phyloP scores from a whole-genome alignment of 2,888 invertebrate species.

The Temnothorax rugatulus region DNA sequence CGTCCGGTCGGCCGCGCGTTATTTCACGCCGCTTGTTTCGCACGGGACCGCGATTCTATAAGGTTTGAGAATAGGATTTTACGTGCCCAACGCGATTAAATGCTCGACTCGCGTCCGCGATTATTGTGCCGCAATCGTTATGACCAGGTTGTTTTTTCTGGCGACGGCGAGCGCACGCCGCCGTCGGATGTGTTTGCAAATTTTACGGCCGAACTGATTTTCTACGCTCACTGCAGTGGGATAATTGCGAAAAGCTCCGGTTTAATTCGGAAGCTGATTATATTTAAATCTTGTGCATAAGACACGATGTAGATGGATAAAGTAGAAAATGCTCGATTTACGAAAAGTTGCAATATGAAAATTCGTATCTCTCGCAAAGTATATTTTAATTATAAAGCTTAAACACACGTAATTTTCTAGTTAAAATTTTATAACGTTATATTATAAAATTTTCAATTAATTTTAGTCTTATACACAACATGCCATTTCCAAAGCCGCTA shows the following conservation, averaged over 20 bases:
- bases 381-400: conserved; percentile 3
- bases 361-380: conserved; percentile 1
- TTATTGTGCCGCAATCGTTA: conserved; percentile 37
- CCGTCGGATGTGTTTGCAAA: conserved; percentile 25
- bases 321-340: not conserved
- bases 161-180: not conserved
- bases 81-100: conserved; percentile 25
- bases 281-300: conserved; percentile 12
- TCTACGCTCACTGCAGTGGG: not conserved
- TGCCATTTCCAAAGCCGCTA: not conserved
- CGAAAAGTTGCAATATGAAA: conserved; percentile 3
- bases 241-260: conserved; percentile 23
- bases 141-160: conserved; percentile 21
- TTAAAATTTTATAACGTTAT: conserved; percentile 5
- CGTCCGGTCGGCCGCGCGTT: conserved; percentile 10
- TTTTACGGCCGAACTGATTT: conserved; percentile 23
- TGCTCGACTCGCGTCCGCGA: not conserved
- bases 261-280: conserved; percentile 30
- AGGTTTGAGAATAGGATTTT: conserved; percentile 44
- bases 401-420: not conserved
- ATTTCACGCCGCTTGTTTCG: conserved; percentile 39
- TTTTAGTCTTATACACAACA: not conserved
- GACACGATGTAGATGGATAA: conserved; percentile 24
- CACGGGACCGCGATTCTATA: conserved; percentile 30
- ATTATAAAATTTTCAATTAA: not conserved